phyloP scores from a whole-genome alignment of 2,113 vertebrate genomes.

The Lathamus discolor region DNA sequence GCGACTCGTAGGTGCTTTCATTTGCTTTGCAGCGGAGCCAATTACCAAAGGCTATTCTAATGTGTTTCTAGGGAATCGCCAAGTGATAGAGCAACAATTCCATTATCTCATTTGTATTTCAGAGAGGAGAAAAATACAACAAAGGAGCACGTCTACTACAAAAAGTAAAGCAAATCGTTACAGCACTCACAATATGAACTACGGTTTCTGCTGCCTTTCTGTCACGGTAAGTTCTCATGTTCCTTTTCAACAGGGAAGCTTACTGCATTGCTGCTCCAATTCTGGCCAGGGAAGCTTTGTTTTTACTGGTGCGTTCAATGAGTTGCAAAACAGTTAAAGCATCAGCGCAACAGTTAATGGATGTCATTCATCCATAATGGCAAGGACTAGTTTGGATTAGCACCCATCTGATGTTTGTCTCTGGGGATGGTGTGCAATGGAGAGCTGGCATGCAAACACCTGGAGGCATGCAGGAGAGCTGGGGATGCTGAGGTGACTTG shows the following conservation, averaged over 20 bases:
- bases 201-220: neutral
- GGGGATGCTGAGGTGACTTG: neutral
- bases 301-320: neutral
- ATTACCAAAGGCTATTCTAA: neutral
- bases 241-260: neutral
- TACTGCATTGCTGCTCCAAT: neutral
- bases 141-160: neutral
- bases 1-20: neutral
- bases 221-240: rapidly evolving
- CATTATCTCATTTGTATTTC: neutral
- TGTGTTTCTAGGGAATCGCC: neutral
- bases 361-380: neutral
- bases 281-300: neutral
- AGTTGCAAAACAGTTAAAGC: neutral
- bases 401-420: neutral
- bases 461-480: neutral
- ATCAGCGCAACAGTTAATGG: neutral
- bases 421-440: neutral
- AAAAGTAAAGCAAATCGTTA: neutral
- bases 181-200: neutral
- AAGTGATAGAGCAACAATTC: neutral
- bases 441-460: neutral
- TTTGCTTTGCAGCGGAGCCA: neutral
- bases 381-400: neutral
- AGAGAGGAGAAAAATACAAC: neutral